These are phyloP conservation scores for Arrhopalites spinosus DNA, from an alignment of 2,888 invertebrate genomes.

Conservation along the genomic window DNA sequence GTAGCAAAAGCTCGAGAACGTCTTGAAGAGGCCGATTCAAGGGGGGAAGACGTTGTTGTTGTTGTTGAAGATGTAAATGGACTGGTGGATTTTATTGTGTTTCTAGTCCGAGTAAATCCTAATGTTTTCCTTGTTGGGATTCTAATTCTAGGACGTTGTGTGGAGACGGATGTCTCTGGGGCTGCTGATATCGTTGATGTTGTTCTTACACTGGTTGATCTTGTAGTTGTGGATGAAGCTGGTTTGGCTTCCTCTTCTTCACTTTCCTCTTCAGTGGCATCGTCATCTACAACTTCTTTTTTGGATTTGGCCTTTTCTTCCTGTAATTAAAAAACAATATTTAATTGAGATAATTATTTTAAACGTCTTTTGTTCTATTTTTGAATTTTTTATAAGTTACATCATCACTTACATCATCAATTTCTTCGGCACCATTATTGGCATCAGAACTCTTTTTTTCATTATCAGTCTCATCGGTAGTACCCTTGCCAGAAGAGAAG, in stretches of 20 bases:
- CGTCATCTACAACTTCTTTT: constrained; percentile 45
- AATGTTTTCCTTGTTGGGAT: constrained; percentile 51
- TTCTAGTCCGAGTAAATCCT: constrained; percentile 39
- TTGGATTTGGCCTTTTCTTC: constrained; percentile 42
- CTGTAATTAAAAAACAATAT: constrained; percentile 19
- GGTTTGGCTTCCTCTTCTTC: constrained; percentile 41
- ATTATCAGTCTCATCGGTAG: constrained; percentile 17
- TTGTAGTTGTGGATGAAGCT: constrained; percentile 32
- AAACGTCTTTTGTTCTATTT: too few relatives aligned
- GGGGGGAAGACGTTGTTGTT: constrained; percentile 41
- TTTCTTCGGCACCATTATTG: constrained; percentile 34
- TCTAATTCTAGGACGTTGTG: constrained; percentile 41
- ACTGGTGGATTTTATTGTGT: constrained; percentile 37
- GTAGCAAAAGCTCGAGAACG: constrained; percentile 47
- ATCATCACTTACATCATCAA: constrained; percentile 39
- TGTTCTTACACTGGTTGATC: constrained; percentile 30
- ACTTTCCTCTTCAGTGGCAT: constrained; percentile 46
- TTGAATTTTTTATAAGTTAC: constrained; percentile 1
- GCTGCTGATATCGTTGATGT: constrained; percentile 24
- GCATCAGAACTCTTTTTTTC: constrained; percentile 20
- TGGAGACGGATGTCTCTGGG: constrained; percentile 29
- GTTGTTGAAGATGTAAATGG: constrained; percentile 36
- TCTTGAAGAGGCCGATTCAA: constrained; percentile 34
- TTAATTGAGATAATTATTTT: neutral
- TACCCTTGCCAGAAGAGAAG: neutral